Conservation (phyloP, 1,140 invertebrate genomes). For the Lethocerus indicus region DNA sequence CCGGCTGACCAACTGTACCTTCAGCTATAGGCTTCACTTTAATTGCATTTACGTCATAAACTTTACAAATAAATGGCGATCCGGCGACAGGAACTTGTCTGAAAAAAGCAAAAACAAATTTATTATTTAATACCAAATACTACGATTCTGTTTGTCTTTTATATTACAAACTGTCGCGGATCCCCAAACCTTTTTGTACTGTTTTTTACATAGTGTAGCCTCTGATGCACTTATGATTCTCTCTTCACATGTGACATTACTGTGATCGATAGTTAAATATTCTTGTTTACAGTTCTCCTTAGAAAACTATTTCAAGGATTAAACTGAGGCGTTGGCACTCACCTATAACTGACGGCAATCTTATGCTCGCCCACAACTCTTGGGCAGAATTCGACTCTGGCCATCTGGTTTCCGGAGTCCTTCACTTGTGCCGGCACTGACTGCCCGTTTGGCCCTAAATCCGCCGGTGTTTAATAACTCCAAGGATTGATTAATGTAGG, state of each 20-base stretch:
- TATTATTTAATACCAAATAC: background rate
- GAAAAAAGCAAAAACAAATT: background rate
- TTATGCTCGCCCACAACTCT: conserved; percentile 77
- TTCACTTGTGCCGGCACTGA: conserved; percentile 74
- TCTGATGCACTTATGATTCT: too few relatives aligned
- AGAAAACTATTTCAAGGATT: too few relatives aligned
- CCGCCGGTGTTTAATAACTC: background rate
- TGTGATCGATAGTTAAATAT: too few relatives aligned
- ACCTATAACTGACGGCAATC: conserved; percentile 65
- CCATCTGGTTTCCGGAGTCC: conserved; percentile 46
- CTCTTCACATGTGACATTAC: too few relatives aligned
- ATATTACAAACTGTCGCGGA: too few relatives aligned
- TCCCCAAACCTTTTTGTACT: too few relatives aligned
- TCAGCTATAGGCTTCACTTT: conserved; percentile 80
- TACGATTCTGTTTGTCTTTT: too few relatives aligned
- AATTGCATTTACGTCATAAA: conserved; percentile 88
- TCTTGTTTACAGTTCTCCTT: too few relatives aligned
- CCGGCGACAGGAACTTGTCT: conserved; percentile 57
- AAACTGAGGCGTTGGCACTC: too few relatives aligned
- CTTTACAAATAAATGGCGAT: conserved; percentile 84
- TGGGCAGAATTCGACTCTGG: conserved; percentile 74
- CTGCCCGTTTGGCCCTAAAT: conserved; percentile 65
- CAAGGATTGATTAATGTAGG: too few relatives aligned
- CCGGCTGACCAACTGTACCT: conserved; percentile 81
- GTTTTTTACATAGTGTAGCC: too few relatives aligned